Base-by-base conservation (phyloP, 2,888 invertebrate genomes). In the Agriotes lineatus region DNA sequence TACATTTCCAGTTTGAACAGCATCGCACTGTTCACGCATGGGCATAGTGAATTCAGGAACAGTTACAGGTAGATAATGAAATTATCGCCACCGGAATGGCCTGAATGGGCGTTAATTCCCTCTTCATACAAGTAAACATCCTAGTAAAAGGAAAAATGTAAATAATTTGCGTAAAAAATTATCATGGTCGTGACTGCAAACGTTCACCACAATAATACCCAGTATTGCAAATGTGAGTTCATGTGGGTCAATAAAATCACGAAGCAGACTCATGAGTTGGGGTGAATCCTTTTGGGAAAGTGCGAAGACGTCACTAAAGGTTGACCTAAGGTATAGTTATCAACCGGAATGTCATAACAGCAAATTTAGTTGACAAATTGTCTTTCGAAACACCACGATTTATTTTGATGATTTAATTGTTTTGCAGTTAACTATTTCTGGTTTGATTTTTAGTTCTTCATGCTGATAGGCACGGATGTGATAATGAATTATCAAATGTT, bases 171-270 rank as follows among this genome's bases (percentile, higher is more conserved):
- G 39, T 58, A 58, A 58, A 58, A 35, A 44, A 58, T 58, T 58
- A 58, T 58, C 39, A 18, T 16, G 18, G n/a, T 52, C 19, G 20
- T 12, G 12, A 25, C 5, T 56, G 56, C 10, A 58, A 16, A 58
- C 39, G 58, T 58, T n/a, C n/a, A n/a, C n/a, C n/a, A 37, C 14
- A 44, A 19, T 35, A 25, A 25, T 7, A 57, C 19, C 10, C 19
- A 42, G 12, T 45, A 30, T 59, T 54, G 20, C 22, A 39, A 50
- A 52, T 62, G 42, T 52, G 16, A 4, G 62, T 37, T 62, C 52
- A 42, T 6, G 20, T 44, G 30, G 62, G 62, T 52, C 62, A 62
- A 30, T 14, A 54, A 25, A 52, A 62, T 62, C 62, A 62, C 62
- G 62, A 37, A 9, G n/a, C 18, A 10, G 9, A n/a, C 7, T 10